Evolutionary conservation across 2,888 invertebrate genomes (phyloP).

Genomic region (Euplagia quadripunctaria): DNA sequence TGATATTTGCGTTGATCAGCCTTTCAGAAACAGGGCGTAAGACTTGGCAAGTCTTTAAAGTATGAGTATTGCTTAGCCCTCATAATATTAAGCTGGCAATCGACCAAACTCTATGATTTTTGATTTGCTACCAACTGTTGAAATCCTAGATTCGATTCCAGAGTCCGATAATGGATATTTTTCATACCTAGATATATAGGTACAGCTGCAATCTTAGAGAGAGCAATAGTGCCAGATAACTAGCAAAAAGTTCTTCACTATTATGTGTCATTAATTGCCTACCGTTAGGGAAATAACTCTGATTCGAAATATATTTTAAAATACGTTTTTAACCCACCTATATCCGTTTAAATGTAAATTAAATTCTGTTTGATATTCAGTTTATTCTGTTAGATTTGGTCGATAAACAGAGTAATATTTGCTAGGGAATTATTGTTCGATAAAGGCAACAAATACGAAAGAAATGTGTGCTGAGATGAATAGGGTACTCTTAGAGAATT

Average conservation of each 20-base stretch:
- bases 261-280: background rate
- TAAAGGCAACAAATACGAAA: background rate
- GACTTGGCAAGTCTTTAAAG: slow-evolving; percentile 21
- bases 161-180: background rate
- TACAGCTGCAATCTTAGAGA: too few species aligned
- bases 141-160: background rate
- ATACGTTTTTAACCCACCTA: background rate
- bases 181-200: too few species aligned
- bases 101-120: background rate
- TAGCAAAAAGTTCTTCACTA: background rate
- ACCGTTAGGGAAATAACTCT: background rate
- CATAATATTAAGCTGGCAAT: background rate
- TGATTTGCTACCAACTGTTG: background rate
- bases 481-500: background rate
- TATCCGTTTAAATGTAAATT: background rate
- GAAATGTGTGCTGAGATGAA: background rate
- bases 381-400: slow-evolving; percentile 1
- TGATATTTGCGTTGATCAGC: too few species aligned
- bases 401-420: background rate
- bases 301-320: background rate
- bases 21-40: background rate
- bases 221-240: background rate
- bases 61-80: slow-evolving; percentile 8
- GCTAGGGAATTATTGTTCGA: background rate
- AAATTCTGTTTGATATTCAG: background rate